These are phyloP conservation scores for Probosciger aterrimus DNA, from an alignment of 2,113 vertebrate genomes.

Conservation along the genomic window DNA sequence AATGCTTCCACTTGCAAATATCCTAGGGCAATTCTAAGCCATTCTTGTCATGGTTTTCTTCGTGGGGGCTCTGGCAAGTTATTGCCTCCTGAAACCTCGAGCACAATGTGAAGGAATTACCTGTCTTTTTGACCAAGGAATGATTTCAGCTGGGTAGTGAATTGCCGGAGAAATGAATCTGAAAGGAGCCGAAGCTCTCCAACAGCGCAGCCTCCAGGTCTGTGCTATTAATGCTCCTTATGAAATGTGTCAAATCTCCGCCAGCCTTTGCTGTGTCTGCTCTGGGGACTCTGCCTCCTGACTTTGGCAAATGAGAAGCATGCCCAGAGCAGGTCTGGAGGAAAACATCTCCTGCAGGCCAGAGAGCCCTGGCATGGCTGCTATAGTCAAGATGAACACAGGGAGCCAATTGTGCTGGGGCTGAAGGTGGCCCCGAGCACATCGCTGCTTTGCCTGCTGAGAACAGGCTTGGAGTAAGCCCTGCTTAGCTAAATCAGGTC, in stretches of 20 bases:
- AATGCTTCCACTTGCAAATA: neutral
- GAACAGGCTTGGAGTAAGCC: neutral
- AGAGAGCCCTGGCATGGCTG: neutral
- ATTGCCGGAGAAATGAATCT: neutral
- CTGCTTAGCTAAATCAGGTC: neutral
- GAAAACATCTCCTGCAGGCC: neutral
- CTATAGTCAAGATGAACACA: neutral
- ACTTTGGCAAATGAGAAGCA: neutral
- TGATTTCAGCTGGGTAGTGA: neutral
- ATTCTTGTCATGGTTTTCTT: neutral
- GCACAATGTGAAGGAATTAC: neutral
- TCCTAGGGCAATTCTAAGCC: neutral
- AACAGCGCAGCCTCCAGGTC: neutral
- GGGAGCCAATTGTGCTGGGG: neutral
- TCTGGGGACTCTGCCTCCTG: neutral
- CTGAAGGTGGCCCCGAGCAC: neutral
- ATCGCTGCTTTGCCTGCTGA: neutral
- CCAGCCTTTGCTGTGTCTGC: neutral
- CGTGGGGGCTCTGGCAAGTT: neutral
- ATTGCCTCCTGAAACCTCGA: neutral
- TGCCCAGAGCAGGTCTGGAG: neutral
- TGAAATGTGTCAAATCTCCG: neutral
- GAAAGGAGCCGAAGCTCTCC: neutral
- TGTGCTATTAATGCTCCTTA: neutral
- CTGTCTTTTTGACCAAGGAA: neutral